phyloP scores from a whole-genome alignment of 1,140 invertebrate genomes.

The Grapholita molesta region DNA sequence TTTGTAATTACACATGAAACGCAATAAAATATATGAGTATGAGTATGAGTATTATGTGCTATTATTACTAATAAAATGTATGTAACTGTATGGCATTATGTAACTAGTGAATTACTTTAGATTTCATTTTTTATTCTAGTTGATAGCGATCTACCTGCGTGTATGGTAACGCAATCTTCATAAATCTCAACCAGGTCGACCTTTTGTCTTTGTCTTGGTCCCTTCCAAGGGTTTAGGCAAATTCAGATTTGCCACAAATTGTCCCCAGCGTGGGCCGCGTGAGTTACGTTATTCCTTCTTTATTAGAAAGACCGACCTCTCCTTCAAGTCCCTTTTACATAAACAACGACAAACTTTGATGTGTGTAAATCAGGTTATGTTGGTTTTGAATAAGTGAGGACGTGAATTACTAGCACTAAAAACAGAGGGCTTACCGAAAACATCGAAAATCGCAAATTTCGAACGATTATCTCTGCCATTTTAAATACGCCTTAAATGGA shows the following conservation, averaged over 20 bases:
- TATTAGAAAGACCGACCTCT: conserved; percentile 30
- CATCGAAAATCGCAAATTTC: no score
- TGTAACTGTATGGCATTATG: no score
- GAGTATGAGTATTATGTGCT: no score
- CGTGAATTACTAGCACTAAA: no score
- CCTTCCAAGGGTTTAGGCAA: conserved; percentile 44
- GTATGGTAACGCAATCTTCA: conserved; percentile 49
- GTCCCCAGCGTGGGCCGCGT: conserved; percentile 31
- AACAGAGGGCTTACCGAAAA: no score
- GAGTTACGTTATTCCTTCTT: conserved; percentile 37
- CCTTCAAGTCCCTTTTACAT: conserved; percentile 26
- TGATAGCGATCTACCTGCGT: conserved; percentile 13
- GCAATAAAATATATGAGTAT: no score
- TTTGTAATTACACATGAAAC: no score
- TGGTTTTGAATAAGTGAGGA: conserved; percentile 44
- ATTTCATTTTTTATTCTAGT: neutral
- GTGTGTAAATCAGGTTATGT: conserved; percentile 47
- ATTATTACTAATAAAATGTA: neutral
- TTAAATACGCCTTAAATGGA: no score
- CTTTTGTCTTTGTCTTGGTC: conserved; percentile 53
- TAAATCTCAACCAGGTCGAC: conserved; percentile 50
- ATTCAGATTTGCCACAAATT: conserved; percentile 52
- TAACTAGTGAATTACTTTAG: no score
- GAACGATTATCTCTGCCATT: no score
- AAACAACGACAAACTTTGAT: conserved; percentile 46